A percentile compares a stretch with the other conserved stretches of the same genome.
Conservation (phyloP, 2,113 vertebrate genomes). For the Ciconia maguari region DNA sequence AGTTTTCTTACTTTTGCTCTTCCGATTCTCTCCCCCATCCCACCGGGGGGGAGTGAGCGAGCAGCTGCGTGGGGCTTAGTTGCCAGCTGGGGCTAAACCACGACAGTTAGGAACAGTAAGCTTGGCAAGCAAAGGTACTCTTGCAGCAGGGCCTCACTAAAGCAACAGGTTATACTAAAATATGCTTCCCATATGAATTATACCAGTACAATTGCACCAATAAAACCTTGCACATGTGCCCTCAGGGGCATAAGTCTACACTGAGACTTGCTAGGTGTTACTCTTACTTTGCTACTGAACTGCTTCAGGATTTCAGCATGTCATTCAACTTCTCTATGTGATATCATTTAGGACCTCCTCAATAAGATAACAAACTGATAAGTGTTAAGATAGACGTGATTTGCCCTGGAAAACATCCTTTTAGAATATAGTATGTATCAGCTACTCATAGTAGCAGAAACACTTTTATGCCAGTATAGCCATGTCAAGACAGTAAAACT, state of each 20-base stretch:
- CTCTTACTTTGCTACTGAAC: neutral
- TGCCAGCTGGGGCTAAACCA: no score
- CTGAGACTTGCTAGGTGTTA: neutral
- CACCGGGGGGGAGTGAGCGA: no score
- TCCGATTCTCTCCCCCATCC: no score
- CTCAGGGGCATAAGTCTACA: neutral
- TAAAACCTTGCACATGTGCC: neutral
- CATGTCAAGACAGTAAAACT: neutral
- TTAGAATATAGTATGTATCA: neutral
- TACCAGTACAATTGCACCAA: neutral
- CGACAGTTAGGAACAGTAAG: neutral
- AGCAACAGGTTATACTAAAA: neutral
- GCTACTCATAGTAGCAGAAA: neutral
- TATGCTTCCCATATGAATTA: neutral
- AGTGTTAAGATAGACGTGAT: neutral
- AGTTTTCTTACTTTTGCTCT: no score
- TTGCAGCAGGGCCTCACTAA: neutral
- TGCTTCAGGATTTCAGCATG: neutral
- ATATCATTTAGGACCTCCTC: neutral
- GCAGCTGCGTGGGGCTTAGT: no score
- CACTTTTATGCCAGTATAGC: neutral
- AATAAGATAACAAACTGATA: neutral
- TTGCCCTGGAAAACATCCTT: neutral
- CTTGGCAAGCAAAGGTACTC: neutral
- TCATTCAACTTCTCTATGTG: neutral